These are phyloP conservation scores for Heliconius ethilla DNA, from an alignment of 2,888 invertebrate species.

Conservation along the genomic window DNA sequence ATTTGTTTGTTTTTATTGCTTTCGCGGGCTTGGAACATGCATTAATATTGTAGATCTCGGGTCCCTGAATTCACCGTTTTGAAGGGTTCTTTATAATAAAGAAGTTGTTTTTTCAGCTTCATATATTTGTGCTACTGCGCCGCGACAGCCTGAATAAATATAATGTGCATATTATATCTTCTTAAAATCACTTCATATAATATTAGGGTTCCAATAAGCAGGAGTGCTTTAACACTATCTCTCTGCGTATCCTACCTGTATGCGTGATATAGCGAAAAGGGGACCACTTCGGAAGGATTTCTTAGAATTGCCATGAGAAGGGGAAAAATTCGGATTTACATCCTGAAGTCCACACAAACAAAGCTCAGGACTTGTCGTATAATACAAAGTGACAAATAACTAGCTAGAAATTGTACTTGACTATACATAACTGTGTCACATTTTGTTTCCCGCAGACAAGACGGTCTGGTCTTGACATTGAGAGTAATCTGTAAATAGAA, in stretches of 20 bases:
- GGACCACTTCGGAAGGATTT: too few relatives aligned
- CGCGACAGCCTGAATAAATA: too few relatives aligned
- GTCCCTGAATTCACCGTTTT: constrained; percentile 49
- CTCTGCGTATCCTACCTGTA: too few relatives aligned
- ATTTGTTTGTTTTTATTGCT: constrained; percentile 75
- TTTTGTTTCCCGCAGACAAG: not conserved
- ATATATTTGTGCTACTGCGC: too few relatives aligned
- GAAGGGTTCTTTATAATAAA: constrained; percentile 12
- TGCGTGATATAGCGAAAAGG: not conserved
- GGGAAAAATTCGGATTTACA: too few relatives aligned
- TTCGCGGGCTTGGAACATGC: constrained; percentile 50
- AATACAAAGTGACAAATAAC: not conserved
- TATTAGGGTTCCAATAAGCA: too few relatives aligned
- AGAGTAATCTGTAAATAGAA: constrained; percentile 7
- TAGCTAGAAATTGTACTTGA: not conserved
- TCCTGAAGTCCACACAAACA: too few relatives aligned
- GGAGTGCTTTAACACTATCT: too few relatives aligned
- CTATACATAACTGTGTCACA: not conserved
- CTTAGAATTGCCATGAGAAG: too few relatives aligned
- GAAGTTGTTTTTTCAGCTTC: not conserved
- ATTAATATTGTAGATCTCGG: constrained; percentile 53
- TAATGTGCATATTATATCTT: too few relatives aligned
- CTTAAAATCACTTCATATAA: too few relatives aligned
- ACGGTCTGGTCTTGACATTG: constrained; percentile 1
- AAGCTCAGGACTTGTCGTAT: not conserved